Conservation (phyloP, 2,113 vertebrate species). For the Menidia beryllina region DNA sequence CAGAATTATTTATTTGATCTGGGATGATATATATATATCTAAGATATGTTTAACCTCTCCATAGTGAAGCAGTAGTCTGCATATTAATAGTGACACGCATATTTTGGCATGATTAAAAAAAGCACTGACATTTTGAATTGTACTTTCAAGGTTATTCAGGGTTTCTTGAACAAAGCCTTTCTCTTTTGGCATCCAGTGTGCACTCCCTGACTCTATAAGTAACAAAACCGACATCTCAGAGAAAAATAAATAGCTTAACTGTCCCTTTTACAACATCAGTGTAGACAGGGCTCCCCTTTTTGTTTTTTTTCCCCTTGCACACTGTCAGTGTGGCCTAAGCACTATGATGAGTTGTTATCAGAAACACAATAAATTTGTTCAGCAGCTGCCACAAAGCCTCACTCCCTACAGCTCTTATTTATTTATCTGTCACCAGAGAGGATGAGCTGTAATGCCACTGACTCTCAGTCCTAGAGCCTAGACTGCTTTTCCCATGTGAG, state of each 20-base stretch:
- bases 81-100: not conserved
- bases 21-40: no score
- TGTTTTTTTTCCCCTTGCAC: not conserved
- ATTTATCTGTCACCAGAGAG: constrained; percentile 31
- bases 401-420: constrained; percentile 48
- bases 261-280: constrained; percentile 47
- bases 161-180: not conserved
- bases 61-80: not conserved
- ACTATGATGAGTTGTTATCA: constrained; percentile 65
- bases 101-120: not conserved
- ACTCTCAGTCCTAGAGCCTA: constrained; percentile 29
- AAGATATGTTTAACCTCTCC: not conserved
- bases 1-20: no score
- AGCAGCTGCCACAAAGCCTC: constrained; percentile 62
- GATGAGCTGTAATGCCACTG: constrained; percentile 31
- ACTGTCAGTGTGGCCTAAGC: constrained; percentile 52
- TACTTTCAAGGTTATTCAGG: not conserved
- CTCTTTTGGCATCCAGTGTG: constrained; percentile 4
- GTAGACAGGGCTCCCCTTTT: constrained; percentile 8
- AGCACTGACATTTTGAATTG: not conserved
- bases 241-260: constrained; percentile 32
- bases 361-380: constrained; percentile 63
- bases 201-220: constrained; percentile 8
- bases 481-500: constrained; percentile 15
- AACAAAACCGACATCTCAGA: constrained; percentile 36